These are phyloP conservation scores for Prionchulus punctatus DNA, from an alignment of 2,888 invertebrate species.

Conservation along the genomic window DNA sequence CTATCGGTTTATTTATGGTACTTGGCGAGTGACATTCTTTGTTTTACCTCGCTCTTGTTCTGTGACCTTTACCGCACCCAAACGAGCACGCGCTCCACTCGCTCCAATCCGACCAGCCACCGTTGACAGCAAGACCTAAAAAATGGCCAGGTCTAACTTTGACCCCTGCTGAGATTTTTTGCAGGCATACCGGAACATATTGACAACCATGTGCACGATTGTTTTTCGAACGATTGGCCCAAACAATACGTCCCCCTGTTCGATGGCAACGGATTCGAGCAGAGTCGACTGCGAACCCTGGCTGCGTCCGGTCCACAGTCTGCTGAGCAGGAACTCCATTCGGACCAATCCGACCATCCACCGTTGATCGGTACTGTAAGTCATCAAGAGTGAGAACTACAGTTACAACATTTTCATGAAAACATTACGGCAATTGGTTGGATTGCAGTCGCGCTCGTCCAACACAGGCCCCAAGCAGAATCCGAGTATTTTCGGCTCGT, in stretches of 20 bases:
- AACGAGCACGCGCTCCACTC: constrained; percentile 24
- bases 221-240: constrained; percentile 29
- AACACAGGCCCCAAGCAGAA: constrained; percentile 25
- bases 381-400: too few relatives aligned
- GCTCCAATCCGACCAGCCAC: constrained; percentile 26
- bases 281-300: constrained; percentile 29
- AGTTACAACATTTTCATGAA: constrained; percentile 7
- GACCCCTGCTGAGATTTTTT: not conserved
- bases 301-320: constrained; percentile 14
- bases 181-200: constrained; percentile 14
- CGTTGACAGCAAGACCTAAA: too few relatives aligned
- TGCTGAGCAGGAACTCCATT: constrained; percentile 25
- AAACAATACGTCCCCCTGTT: constrained; percentile 29
- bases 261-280: constrained; percentile 26
- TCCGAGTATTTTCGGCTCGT: constrained; percentile 24
- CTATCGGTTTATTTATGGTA: not conserved
- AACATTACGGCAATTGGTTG: constrained; percentile 12
- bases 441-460: constrained; percentile 21
- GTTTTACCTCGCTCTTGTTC: not conserved
- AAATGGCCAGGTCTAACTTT: not conserved
- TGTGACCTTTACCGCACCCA: not conserved
- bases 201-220: constrained; percentile 20
- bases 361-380: constrained; percentile 17
- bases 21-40: constrained; percentile 13
- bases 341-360: constrained; percentile 24